These are phyloP conservation scores for Pan paniscus DNA, from an alignment of 2,113 vertebrate genomes.

Conservation along the genomic window DNA sequence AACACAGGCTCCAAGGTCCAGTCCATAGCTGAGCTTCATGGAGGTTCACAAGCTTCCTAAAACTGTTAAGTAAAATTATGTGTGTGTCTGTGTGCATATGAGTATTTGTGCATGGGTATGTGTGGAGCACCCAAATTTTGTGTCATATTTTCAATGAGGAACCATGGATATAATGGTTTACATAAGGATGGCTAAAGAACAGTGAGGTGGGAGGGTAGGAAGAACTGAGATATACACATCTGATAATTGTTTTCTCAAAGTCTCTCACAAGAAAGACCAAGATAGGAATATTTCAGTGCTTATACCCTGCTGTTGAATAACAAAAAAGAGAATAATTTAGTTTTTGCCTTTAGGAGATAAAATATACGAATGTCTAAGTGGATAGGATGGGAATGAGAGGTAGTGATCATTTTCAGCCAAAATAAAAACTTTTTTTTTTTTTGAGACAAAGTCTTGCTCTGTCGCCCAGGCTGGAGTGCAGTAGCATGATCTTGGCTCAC, in stretches of 20 bases:
- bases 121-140: not conserved
- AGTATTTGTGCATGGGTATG: not conserved
- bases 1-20: not conserved
- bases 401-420: not conserved
- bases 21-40: not conserved
- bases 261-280: conserved; percentile 1
- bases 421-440: not conserved
- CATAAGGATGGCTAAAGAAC: not conserved
- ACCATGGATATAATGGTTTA: not conserved
- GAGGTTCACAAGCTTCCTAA: not conserved
- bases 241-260: not conserved
- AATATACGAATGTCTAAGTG: conserved; percentile 10
- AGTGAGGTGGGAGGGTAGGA: not conserved
- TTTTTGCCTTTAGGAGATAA: conserved; percentile 13
- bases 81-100: not conserved
- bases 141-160: conserved; percentile 1
- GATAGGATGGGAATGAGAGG: not conserved
- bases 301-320: not conserved
- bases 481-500: no score
- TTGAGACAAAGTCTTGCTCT: no score
- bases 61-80: not conserved
- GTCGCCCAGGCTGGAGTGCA: no score
- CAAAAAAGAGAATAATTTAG: not conserved
- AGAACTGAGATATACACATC: not conserved
- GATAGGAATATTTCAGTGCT: not conserved